Evolutionary conservation across 53 echinoderm and acorn worm species (phyloP), one percentile per base, ranked within the genome.

Genomic region (Stichopus horrens): DNA sequence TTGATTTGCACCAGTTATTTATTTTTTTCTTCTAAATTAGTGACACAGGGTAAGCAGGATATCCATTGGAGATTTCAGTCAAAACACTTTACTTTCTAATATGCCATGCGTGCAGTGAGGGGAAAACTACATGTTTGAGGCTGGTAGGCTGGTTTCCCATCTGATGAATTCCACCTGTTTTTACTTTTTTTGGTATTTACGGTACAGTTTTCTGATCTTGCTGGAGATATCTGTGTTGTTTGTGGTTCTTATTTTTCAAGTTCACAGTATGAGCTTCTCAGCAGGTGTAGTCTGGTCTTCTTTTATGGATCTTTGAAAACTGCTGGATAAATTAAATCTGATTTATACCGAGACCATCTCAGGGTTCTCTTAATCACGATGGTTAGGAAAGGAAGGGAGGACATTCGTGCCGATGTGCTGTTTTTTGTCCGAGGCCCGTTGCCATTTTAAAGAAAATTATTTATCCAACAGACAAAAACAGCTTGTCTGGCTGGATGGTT

Each of bases 241-340:
- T 37, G 37, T 37, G 37, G 37, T 37, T 37, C 37, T 37, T 37
- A 59, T 71, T 71, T 13, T 37, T 20, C 71, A 71, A 7, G 71
- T 18, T 71, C n/a, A 2, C 19, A n/a, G 14, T 16, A 71, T 7
- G 6, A 16, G 5, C 14, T 71, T 71, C 71, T n/a, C 71, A 71
- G 71, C 71, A 71, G 71, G 71, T 71, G 71, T 16, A 71, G 71
- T 71, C 71, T 71, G 71, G 71, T 71, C 71, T n/a, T 4, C 37
- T 37, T 37, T 37, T 37, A 37, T 37, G 2, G 6, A 16, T 0
- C 16, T 7, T 71, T 20, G 7, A 7, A n/a, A 18, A n/a, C 18
- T 18, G 16, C 18, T 71, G 16, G 16, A 18, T 71, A 71, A 71
- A 71, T 71, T 71, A 71, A 21, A 71, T 18, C 21, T 71, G 71